Percentiles rank a stretch among this genome's conserved stretches.
These are phyloP conservation scores for Acanthococcus lagerstroemiae DNA, from an alignment of 2,888 invertebrate genomes.

Conservation along the genomic window DNA sequence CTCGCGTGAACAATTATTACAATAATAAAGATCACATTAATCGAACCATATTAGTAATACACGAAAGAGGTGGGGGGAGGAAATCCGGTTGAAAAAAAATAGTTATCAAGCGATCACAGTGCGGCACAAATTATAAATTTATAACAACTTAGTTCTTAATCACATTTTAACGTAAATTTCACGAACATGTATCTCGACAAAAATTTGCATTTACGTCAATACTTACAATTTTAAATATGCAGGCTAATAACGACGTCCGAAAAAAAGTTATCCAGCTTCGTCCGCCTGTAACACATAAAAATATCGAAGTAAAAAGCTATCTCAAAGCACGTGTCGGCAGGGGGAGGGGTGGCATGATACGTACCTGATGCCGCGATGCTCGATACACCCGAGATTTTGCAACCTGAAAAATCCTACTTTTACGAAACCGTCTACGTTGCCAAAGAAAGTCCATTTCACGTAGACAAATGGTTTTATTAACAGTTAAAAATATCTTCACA, in stretches of 20 bases:
- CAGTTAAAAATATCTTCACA: neutral
- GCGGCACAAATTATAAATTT: neutral
- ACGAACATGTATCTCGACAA: neutral
- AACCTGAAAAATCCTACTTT: neutral
- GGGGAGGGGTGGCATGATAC: no score
- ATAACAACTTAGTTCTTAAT: neutral
- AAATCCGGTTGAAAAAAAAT: neutral
- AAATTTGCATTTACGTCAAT: slow-evolving; percentile 2
- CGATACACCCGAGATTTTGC: no score
- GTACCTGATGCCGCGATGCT: no score
- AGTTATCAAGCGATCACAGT: neutral
- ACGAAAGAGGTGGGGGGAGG: neutral
- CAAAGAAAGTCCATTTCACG: neutral
- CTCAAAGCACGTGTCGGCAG: no score
- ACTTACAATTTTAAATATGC: no score
- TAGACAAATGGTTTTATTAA: slow-evolving; percentile 9
- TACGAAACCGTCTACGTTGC: neutral
- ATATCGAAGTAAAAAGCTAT: no score
- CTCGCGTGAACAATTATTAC: no score
- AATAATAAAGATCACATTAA: no score
- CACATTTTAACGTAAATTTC: neutral
- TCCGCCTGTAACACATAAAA: no score
- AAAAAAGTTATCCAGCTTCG: no score
- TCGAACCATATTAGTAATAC: no score
- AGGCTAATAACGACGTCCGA: no score